Evolutionary conservation across 1,140 invertebrate species (phyloP).

Genomic region (Thalassaphorura encarpata): DNA sequence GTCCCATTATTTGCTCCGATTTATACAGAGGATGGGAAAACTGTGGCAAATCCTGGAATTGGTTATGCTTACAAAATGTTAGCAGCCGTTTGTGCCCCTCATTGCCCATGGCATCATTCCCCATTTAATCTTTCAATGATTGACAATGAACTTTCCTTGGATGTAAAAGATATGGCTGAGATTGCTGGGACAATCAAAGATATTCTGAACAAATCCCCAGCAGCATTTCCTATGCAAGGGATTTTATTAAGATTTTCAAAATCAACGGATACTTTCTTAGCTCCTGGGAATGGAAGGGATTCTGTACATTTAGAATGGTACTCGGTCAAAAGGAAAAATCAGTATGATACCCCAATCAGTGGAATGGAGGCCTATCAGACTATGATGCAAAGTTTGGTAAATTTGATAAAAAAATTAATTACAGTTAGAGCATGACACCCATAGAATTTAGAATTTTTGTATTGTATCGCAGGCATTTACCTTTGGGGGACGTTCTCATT

Average conservation of each 20-base stretch:
- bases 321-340: background rate
- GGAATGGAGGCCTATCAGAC: slow-evolving; percentile 12
- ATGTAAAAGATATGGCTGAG: background rate
- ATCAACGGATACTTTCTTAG: background rate
- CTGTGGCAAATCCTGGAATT: slow-evolving; percentile 3
- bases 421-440: no score
- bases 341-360: background rate
- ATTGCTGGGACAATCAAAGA: background rate
- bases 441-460: no score
- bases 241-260: background rate
- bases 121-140: background rate
- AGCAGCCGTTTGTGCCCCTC: slow-evolving; percentile 1
- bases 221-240: slow-evolving; percentile 4
- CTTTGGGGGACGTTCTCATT: slow-evolving; percentile 11
- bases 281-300: background rate
- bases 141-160: slow-evolving; percentile 7
- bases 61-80: slow-evolving; percentile 8
- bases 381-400: slow-evolving; percentile 5
- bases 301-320: slow-evolving; percentile 9
- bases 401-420: no score
- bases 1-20: slow-evolving; percentile 8
- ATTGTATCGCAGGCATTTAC: no score
- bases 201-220: background rate
- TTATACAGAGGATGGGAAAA: slow-evolving; percentile 2
- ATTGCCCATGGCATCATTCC: slow-evolving; percentile 4